Evolutionary conservation across 2,888 invertebrate species (phyloP).

Genomic region (Cryptosula pallasiana): DNA sequence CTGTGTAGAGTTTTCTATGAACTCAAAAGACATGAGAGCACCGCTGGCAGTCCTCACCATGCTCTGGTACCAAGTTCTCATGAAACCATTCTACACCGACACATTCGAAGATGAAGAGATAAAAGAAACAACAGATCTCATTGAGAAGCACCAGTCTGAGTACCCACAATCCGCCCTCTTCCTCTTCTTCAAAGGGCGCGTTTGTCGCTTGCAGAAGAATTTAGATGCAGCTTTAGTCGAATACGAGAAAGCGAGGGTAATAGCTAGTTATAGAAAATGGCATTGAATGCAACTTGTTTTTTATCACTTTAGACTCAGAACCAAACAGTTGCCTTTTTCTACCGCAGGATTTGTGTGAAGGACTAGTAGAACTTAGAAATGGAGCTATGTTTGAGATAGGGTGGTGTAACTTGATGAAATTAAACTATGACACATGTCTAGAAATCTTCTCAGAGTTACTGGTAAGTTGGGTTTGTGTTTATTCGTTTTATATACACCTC

Average conservation of each 20-base stretch:
- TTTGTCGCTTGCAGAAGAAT: conserved; percentile 62
- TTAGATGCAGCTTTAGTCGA: conserved; percentile 59
- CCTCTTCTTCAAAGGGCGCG: conserved; percentile 64
- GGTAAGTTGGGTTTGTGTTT: neutral
- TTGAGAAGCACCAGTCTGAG: conserved; percentile 46
- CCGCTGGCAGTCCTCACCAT: conserved; percentile 62
- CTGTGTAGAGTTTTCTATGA: conserved; percentile 56
- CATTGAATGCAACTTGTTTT: neutral
- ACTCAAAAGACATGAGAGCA: conserved; percentile 64
- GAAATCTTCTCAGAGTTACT: conserved; percentile 51
- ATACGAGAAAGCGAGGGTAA: conserved; percentile 60
- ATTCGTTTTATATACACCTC: neutral
- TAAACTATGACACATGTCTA: conserved; percentile 57
- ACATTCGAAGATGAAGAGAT: conserved; percentile 56
- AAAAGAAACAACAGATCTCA: conserved; percentile 55
- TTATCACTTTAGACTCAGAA: no score
- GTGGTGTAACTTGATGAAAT: conserved; percentile 64
- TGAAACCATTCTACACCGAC: conserved; percentile 64
- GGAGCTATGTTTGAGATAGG: conserved; percentile 42
- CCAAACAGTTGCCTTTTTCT: no score
- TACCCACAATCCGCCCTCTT: conserved; percentile 64
- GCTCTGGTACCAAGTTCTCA: conserved; percentile 67
- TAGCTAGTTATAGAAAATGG: neutral
- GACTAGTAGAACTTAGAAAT: conserved; percentile 3
- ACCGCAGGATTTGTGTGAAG: neutral